Evolutionary conservation across 2,113 vertebrate genomes (phyloP), one percentile per base, ranked within the genome.

Genomic region (Mionectes macconnelli): DNA sequence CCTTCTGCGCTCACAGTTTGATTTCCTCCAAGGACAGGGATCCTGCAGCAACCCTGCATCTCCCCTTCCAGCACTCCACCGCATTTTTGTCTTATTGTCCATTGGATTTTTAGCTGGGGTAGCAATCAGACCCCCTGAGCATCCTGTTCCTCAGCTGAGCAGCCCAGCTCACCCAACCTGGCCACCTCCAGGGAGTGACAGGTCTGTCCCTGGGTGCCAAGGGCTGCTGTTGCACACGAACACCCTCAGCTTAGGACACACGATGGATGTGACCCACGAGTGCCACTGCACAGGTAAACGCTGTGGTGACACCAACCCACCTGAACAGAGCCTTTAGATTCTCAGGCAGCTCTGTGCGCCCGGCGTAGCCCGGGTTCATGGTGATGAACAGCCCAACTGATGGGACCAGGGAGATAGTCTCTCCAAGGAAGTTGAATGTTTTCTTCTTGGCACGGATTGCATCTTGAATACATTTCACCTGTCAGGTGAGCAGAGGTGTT

Each of bases 321-420:
- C 98, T 98, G 97, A 98, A 98, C 47, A 98, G 91, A 44, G 98
- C 98, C 83, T 98, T 98, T 0, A 98, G 22, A 10, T 98, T 98
- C 77, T 98, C 98, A 0, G 98, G 98, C 89, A 98, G 91, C 82
- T 98, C 98, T 0, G 98, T 97, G 73, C 98, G 97, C 2, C 98
- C 98, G 0, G 98, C 98, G 0, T 98, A 98, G 7, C 98, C 98
- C 0, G 98, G 98, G 72, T 98, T 98, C 98, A 98, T 98, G 68
- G 98, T 98, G 49, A 98, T 98, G 93, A 98, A 98, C 73, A 98
- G 84, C 31, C 98, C 98, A 0, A 98, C 97, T 0, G 97, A 97
- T 0, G 97, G 97, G 1, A 97, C 64, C 53, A 98, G 97, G 0
- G 93, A 11, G 8, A 98, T 98, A 0, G 7, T 90, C 69, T 98